These are phyloP conservation scores for Celastrina argiolus DNA, from an alignment of 2,888 invertebrate genomes.

Conservation along the genomic window DNA sequence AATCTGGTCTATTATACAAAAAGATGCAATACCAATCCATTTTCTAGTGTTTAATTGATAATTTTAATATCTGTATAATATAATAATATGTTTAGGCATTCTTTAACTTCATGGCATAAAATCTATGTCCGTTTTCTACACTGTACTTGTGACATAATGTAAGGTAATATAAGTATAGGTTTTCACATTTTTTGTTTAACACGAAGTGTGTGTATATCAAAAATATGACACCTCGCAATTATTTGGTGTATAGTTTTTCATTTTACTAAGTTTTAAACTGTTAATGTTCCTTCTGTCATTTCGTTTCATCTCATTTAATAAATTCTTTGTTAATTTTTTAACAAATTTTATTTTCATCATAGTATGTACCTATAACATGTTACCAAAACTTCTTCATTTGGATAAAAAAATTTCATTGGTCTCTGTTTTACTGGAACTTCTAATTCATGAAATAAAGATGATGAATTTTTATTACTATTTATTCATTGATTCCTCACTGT, in stretches of 20 bases:
- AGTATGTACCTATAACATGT: constrained; percentile 40
- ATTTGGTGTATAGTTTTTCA: constrained; percentile 36
- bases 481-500: constrained; percentile 35
- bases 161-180: constrained; percentile 34
- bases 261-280: constrained; percentile 35
- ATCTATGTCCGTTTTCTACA: constrained; percentile 55
- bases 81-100: constrained; percentile 62
- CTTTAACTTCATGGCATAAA: constrained; percentile 52
- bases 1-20: constrained; percentile 23
- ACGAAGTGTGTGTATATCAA: constrained; percentile 26
- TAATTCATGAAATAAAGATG: constrained; percentile 69
- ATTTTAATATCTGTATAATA: constrained; percentile 46
- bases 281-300: constrained; percentile 32
- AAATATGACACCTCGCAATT: constrained; percentile 42
- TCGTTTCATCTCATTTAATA: constrained; percentile 25
- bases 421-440: constrained; percentile 59
- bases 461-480: constrained; percentile 52
- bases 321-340: constrained; percentile 25
- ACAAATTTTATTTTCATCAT: constrained; percentile 35
- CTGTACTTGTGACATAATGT: constrained; percentile 47
- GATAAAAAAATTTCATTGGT: constrained; percentile 49
- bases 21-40: constrained; percentile 17
- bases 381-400: constrained; percentile 68
- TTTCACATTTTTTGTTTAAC: constrained; percentile 29
- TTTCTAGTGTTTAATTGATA: constrained; percentile 24